phyloP scores from a whole-genome alignment of 2,797 vertebrate genomes.

The Enteromius paludinosus region DNA sequence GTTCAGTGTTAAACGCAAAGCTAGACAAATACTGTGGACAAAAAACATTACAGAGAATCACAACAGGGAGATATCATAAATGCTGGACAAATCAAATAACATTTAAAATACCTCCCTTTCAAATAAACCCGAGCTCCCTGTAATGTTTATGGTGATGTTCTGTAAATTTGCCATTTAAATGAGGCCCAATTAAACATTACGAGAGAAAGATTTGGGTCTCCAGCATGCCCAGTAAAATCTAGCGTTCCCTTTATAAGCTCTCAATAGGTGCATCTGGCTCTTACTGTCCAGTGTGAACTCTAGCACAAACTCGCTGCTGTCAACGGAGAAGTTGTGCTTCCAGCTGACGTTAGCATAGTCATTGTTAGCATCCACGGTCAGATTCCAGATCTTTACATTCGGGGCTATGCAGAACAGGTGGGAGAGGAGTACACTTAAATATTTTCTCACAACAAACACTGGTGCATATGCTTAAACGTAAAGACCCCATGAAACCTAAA shows the following conservation, averaged over 20 bases:
- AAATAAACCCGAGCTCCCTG: slow-evolving; percentile 25
- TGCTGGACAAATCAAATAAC: slow-evolving; percentile 33
- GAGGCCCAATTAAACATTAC: slow-evolving; percentile 25
- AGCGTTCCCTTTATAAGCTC: slow-evolving; percentile 59
- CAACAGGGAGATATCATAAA: slow-evolving; percentile 44
- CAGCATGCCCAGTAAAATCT: slow-evolving; percentile 43
- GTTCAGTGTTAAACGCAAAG: slow-evolving; percentile 9
- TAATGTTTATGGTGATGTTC: slow-evolving; percentile 12
- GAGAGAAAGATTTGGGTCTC: slow-evolving; percentile 49
- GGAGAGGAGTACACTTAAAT: slow-evolving; percentile 75
- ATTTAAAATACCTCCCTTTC: slow-evolving; percentile 34
- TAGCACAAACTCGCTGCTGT: slow-evolving; percentile 95
- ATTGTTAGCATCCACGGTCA: slow-evolving; percentile 96
- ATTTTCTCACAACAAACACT: slow-evolving; percentile 28
- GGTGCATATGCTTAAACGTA: slow-evolving; percentile 6
- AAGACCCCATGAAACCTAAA: slow-evolving; percentile 36
- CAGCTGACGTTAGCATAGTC: slow-evolving; percentile 98
- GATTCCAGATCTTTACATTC: slow-evolving; percentile 89
- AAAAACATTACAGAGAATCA: slow-evolving; percentile 38
- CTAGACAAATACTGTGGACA: slow-evolving; percentile 31
- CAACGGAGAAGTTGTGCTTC: slow-evolving; percentile 93
- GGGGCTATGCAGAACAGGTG: slow-evolving; percentile 82
- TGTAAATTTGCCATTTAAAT: slow-evolving; percentile 6
- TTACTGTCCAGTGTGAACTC: slow-evolving; percentile 98
- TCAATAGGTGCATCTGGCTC: slow-evolving; percentile 69